phyloP scores from a whole-genome alignment of 2,113 vertebrate species.

The Murina feae region DNA sequence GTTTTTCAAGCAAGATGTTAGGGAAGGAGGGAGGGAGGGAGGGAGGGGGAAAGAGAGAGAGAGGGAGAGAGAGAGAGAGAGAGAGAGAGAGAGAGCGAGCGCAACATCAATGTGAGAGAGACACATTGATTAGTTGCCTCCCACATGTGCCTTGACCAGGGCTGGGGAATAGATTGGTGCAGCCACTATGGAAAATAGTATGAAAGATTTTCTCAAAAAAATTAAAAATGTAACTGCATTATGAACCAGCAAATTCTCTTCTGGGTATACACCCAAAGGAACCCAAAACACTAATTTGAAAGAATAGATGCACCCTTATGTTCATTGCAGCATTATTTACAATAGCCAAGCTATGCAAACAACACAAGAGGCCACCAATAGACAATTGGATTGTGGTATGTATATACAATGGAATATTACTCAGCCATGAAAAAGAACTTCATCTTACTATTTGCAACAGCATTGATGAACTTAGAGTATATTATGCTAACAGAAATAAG shows the following conservation, averaged over 20 bases:
- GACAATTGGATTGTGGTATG: neutral
- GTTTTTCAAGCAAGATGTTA: too few species aligned
- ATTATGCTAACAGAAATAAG: neutral
- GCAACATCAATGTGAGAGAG: too few species aligned
- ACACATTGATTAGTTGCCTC: too few species aligned
- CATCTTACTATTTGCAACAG: neutral
- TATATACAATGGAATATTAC: neutral
- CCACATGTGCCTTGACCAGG: too few species aligned
- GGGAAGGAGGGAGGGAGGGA: too few species aligned
- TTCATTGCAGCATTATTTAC: neutral
- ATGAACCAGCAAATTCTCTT: neutral
- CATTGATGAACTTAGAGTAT: neutral
- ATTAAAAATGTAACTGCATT: neutral
- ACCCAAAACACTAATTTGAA: neutral
- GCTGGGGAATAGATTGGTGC: neutral
- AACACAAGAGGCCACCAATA: neutral
- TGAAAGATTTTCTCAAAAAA: neutral
- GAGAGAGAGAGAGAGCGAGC: too few species aligned
- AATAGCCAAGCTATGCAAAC: neutral
- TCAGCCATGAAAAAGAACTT: neutral
- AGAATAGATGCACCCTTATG: neutral
- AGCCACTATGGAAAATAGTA: neutral
- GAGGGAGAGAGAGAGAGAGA: too few species aligned
- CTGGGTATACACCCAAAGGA: neutral
- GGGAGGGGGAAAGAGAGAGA: too few species aligned